These are phyloP conservation scores for Menura novaehollandiae DNA, from an alignment of 2,113 vertebrate species.

Conservation along the genomic window DNA sequence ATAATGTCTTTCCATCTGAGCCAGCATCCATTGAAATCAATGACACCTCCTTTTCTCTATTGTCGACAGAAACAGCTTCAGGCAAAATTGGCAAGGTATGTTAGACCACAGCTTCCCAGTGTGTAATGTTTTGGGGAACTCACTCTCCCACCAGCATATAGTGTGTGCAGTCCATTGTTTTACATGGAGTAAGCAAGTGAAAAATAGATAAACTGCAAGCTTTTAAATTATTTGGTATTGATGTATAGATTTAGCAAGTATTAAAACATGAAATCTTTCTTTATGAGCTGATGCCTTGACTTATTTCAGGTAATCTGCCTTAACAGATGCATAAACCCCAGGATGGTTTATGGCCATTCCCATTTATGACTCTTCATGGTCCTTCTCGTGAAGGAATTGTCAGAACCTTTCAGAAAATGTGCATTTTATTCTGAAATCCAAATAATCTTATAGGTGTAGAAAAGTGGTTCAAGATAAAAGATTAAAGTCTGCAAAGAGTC, in stretches of 20 bases:
- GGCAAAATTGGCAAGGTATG: slow-evolving; percentile 25
- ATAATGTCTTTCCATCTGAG: not conserved
- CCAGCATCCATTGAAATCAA: slow-evolving; percentile 20
- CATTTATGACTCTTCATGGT: not conserved
- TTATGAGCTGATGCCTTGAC: not conserved
- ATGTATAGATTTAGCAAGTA: not conserved
- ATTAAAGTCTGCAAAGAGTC: not conserved
- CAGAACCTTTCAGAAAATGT: not conserved
- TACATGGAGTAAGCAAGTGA: not conserved
- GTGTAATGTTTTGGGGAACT: not conserved
- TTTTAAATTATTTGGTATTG: not conserved
- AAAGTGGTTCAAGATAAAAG: not conserved
- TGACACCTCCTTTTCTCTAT: slow-evolving; percentile 4
- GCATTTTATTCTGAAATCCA: not conserved
- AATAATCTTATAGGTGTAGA: not conserved
- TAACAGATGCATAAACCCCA: not conserved
- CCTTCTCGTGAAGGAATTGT: not conserved
- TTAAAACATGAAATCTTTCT: not conserved
- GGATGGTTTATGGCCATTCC: not conserved
- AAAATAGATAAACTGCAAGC: not conserved
- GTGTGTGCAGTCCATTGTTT: not conserved
- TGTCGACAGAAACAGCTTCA: slow-evolving; percentile 27
- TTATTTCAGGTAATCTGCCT: not conserved
- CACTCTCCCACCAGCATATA: not conserved
- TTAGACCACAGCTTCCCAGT: not conserved